Base-by-base conservation (phyloP, 2,888 invertebrate genomes). In the Troilus luridus region DNA sequence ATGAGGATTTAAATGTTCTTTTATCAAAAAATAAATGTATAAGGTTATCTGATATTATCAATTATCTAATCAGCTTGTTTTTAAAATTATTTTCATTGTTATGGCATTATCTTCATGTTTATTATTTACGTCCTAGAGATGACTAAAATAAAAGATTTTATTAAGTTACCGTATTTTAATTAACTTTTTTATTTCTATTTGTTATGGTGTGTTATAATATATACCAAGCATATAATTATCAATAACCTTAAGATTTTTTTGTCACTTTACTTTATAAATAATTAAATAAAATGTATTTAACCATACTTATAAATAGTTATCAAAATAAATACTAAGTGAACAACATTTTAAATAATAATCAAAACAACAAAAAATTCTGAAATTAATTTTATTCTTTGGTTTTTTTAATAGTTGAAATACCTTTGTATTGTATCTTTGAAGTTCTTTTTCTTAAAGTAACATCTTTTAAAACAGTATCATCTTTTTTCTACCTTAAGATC, bases 141-240 rank as follows among this genome's bases (percentile, higher is more conserved):
- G 41, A 64, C 60, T 17, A 12, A 64, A n/a, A n/a, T 21, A 9
- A 64, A 64, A 8, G 12, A 7, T 67, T 24, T 67, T 67, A 67
- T 67, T 27, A 14, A 60, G 7, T 67, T 12, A 24, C 12, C 3
- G 7, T 41, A 27, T 41, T 1, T 41, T 41, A n/a, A 17, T 77
- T 77, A 41, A 17, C 41, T 77, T 77, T 77, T 67, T 77, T 77
- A 17, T 27, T 41, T 41, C 7, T 1, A 72, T 6, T 14, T 77
- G 19, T 77, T 41, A 5, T 77, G 41, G 17, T 77, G 17, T 41
- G 17, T 77, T 77, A 14, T 41, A 77, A 77, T 41, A 41, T 41
- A 77, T 77, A 14, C 72, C 72, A 77, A 41, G 72, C 41, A 77
- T 77, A 41, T 77, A 77, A 77, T 77, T 77, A 77, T 77, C 41